These are phyloP conservation scores for Torymus texanus DNA, from an alignment of 2,888 invertebrate species.

Conservation along the genomic window DNA sequence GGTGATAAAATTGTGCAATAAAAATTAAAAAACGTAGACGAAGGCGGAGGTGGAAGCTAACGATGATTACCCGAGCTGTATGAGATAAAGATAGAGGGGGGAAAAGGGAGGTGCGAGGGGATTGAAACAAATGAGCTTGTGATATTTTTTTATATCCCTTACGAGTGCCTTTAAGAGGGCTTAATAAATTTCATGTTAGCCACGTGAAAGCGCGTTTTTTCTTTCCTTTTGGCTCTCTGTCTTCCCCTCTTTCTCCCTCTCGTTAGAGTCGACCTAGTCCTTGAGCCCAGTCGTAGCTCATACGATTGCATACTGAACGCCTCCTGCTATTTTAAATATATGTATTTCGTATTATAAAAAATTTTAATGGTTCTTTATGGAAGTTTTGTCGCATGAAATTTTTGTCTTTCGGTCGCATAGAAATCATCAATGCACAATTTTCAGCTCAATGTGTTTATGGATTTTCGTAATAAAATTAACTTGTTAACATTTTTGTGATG, in stretches of 20 bases:
- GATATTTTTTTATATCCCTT: constrained; percentile 36
- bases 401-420: background rate
- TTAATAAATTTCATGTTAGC: constrained; percentile 48
- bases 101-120: constrained; percentile 5
- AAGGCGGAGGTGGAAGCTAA: constrained; percentile 1
- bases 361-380: constrained; percentile 32
- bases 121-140: constrained; percentile 35
- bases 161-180: constrained; percentile 47
- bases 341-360: constrained; percentile 25
- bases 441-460: too few species aligned
- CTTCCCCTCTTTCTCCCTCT: background rate
- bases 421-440: too few species aligned
- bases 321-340: constrained; percentile 17
- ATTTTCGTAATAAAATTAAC: too few species aligned
- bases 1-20: constrained; percentile 23
- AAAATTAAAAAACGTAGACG: constrained; percentile 30
- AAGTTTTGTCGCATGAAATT: background rate
- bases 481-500: too few species aligned
- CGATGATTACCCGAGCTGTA: constrained; percentile 43
- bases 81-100: background rate
- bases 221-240: background rate
- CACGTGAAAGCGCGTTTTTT: background rate
- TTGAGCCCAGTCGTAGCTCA: too few species aligned
- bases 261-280: too few species aligned
- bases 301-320: constrained; percentile 13